A percentile compares a stretch with the other conserved stretches of the same genome.
Conservation (phyloP, 2,888 invertebrate species). For the Lordiphosa fenestrarum region DNA sequence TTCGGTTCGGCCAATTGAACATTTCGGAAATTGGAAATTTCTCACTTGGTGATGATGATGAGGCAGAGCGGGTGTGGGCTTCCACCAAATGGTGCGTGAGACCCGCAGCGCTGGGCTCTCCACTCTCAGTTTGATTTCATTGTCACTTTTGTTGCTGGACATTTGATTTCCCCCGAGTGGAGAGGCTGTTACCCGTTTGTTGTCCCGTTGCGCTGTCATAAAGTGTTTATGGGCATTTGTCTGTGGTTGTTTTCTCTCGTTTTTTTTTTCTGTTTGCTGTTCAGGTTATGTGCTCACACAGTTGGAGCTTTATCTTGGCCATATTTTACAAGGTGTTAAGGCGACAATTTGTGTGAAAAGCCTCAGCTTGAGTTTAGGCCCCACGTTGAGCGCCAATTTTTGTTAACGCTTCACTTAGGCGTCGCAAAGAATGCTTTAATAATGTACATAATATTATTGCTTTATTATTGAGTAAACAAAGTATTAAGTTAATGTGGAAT, state of each 20-base stretch:
- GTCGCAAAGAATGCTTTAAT: no score
- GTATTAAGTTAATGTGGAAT: no score
- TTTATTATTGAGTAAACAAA: no score
- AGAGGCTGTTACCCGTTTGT: conserved; percentile 29
- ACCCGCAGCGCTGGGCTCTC: conserved; percentile 8
- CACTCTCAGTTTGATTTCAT: conserved; percentile 62
- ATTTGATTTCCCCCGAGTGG: conserved; percentile 57
- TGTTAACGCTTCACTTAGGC: background rate
- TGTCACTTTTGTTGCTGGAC: conserved; percentile 56
- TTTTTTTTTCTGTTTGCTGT: background rate
- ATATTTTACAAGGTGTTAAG: conserved; percentile 69
- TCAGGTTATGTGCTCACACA: conserved; percentile 51
- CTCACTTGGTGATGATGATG: conserved; percentile 76
- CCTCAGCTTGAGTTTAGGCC: no score
- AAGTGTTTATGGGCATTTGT: conserved; percentile 61
- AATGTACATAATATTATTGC: no score
- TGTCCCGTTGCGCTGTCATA: conserved; percentile 43
- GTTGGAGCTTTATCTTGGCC: conserved; percentile 31
- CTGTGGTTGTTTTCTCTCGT: conserved; percentile 11
- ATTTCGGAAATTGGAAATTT: conserved; percentile 82
- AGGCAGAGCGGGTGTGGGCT: conserved; percentile 39
- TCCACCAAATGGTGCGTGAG: conserved; percentile 13
- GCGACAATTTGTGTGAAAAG: conserved; percentile 56
- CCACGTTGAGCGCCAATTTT: background rate
- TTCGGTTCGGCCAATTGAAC: conserved; percentile 81